phyloP scores from a whole-genome alignment of 2,797 vertebrate genomes.

The Sandelia bainsii region DNA sequence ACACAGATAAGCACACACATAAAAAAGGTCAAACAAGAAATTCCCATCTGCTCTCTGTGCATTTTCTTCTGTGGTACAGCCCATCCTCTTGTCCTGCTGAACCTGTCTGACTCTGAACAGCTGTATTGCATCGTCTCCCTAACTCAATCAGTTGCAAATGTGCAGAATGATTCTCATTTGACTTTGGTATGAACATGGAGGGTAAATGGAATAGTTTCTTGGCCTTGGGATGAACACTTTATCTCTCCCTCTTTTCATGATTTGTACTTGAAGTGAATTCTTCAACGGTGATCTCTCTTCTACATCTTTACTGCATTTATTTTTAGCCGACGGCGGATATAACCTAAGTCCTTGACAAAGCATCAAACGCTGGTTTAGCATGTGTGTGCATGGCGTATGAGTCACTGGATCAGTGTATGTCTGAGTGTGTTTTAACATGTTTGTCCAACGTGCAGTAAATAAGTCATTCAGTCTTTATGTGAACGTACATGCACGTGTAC shows the following conservation, averaged over 20 bases:
- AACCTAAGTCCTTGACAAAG: constrained; percentile 76
- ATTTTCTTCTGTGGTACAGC: constrained; percentile 29
- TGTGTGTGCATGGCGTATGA: constrained; percentile 73
- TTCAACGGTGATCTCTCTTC: constrained; percentile 70
- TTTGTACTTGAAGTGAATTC: constrained; percentile 52
- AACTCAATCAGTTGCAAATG: constrained; percentile 64
- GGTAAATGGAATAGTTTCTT: constrained; percentile 67
- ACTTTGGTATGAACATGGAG: constrained; percentile 66
- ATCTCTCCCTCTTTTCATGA: constrained; percentile 50
- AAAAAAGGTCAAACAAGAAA: constrained; percentile 19
- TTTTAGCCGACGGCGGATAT: constrained; percentile 69
- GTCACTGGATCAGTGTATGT: constrained; percentile 70
- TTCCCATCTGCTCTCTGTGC: constrained; percentile 3
- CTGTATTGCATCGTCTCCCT: constrained; percentile 43
- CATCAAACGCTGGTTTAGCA: constrained; percentile 73
- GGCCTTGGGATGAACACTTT: constrained; percentile 49
- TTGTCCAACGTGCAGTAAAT: constrained; percentile 74
- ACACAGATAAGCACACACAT: constrained; percentile 17
- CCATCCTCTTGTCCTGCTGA: constrained; percentile 36
- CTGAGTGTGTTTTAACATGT: constrained; percentile 79
- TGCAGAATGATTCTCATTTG: constrained; percentile 66
- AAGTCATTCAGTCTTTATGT: constrained; percentile 62
- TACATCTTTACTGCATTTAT: constrained; percentile 64
- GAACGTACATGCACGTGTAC: constrained; percentile 51
- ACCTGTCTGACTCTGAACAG: constrained; percentile 54